A percentile compares a stretch with the other conserved stretches of the same genome.
Evolutionary conservation across 2,888 invertebrate species (phyloP).

Genomic region (Drosophila atripex): DNA sequence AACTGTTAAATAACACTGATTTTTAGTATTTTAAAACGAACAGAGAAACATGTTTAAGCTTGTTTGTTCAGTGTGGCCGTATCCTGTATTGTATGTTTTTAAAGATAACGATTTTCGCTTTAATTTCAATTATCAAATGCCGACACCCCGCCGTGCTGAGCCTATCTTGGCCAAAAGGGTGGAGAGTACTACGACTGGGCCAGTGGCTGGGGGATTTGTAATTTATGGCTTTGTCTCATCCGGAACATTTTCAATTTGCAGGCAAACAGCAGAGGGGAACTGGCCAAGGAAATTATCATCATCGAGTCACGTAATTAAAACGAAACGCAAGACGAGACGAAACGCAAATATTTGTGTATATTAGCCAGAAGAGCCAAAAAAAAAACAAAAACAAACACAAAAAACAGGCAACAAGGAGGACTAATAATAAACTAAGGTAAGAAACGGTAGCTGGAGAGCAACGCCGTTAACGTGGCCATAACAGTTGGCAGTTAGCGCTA

Average conservation of each 20-base stretch:
- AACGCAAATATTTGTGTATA: not conserved
- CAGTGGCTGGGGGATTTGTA: slow-evolving; percentile 16
- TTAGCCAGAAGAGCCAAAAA: not conserved
- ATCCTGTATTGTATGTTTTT: not conserved
- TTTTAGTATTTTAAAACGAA: no score
- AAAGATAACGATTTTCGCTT: not conserved
- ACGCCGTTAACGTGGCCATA: slow-evolving; percentile 36
- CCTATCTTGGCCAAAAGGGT: not conserved
- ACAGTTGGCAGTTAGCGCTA: slow-evolving; percentile 28
- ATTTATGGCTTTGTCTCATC: slow-evolving; percentile 58
- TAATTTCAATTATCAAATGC: slow-evolving; percentile 19
- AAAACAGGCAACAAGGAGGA: slow-evolving; percentile 44
- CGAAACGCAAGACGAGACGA: slow-evolving; percentile 43
- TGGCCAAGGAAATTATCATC: slow-evolving; percentile 32
- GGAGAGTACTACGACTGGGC: not conserved
- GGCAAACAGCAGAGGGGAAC: slow-evolving; percentile 41
- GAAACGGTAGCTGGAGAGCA: not conserved
- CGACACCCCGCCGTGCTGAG: not conserved
- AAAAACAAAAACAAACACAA: not conserved
- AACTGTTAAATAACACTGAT: no score
- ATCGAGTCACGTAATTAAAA: slow-evolving; percentile 62
- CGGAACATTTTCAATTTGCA: slow-evolving; percentile 64
- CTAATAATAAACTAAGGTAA: slow-evolving; percentile 55
- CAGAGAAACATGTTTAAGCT: no score
- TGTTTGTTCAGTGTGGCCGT: no score